These are phyloP conservation scores for Nanorana parkeri DNA, from an alignment of 2,113 vertebrate species.

Conservation along the genomic window DNA sequence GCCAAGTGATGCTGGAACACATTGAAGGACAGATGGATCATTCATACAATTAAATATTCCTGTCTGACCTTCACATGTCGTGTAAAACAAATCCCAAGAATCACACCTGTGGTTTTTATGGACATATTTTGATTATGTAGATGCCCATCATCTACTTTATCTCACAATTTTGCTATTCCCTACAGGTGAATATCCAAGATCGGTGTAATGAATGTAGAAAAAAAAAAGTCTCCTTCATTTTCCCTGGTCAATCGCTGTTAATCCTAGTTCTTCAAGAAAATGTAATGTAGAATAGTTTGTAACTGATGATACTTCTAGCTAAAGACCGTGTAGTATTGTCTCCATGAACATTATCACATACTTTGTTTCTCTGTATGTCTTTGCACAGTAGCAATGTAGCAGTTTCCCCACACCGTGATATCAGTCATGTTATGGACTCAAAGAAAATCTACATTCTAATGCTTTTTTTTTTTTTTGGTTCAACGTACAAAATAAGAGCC, in stretches of 20 bases:
- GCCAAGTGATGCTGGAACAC: conserved; percentile 3
- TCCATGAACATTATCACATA: too few relatives aligned
- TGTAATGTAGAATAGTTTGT: too few relatives aligned
- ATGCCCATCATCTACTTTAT: background rate
- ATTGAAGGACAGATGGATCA: background rate
- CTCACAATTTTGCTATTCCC: background rate
- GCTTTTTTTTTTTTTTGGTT: too few relatives aligned
- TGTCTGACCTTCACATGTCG: conserved; percentile 1
- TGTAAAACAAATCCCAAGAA: conserved; percentile 2
- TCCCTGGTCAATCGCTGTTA: background rate
- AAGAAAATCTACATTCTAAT: too few relatives aligned
- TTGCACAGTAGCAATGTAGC: too few relatives aligned
- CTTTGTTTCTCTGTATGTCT: too few relatives aligned
- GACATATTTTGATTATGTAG: conserved; percentile 2
- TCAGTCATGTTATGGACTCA: too few relatives aligned
- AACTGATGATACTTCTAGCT: too few relatives aligned
- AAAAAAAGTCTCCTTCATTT: background rate
- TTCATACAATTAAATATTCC: background rate
- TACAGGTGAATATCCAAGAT: background rate
- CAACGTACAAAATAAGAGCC: too few relatives aligned
- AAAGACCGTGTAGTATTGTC: too few relatives aligned
- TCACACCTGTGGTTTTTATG: background rate
- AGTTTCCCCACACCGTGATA: too few relatives aligned
- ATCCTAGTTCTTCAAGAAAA: too few relatives aligned
- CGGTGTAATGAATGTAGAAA: background rate